Base-by-base conservation (phyloP, 2,797 vertebrate genomes). In the Diglossa cyanea region DNA sequence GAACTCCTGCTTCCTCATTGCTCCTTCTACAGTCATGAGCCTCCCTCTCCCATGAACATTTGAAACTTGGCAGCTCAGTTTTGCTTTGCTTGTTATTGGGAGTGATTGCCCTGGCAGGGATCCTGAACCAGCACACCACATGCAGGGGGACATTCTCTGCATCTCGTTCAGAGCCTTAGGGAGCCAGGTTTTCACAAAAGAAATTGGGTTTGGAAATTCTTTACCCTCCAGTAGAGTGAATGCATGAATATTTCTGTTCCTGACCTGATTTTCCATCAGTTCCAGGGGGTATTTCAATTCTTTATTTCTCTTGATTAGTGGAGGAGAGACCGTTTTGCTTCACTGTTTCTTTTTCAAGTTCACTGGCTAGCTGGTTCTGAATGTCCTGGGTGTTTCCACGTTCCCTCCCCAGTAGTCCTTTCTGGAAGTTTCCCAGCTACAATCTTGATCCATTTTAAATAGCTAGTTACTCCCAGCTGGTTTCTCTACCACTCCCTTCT, bases 101-200 rank as follows among this genome's bases (percentile, higher is more conserved):
- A 95, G 60, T 70, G 82, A 96, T 90, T 94, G 60, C 63, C 83
- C 77, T 94, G 80, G 91, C 93, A 88, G 86, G 73, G 39, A 87
- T 91, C 90, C 94, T 94, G 94, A 96, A 88, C 79, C 89, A 95
- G 88, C 90, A 90, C 48, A 86, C 91, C 85, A 86, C 90, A 95
- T 95, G 95, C 91, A 88, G 94, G 72, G 94, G 94, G 86, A 83
- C 81, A 92, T 90, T 94, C 74, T 92, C 82, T 93, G 61, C 44
- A 70, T 86, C 72, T 96, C n/a, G 0, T 91, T 95, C 79, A 88
- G 79, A 93, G 74, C 92, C 90, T 90, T 87, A 71, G 90, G 95
- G 94, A 96, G 85, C 76, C 84, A 90, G 91, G 65, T 95, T 88
- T 94, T 86, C 71, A 96, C 86, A 91, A 93, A 95, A 96, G 91